Evolutionary conservation across 64 coral and sea anemone genomes (phyloP).

Genomic region (Pocillopora verrucosa): DNA sequence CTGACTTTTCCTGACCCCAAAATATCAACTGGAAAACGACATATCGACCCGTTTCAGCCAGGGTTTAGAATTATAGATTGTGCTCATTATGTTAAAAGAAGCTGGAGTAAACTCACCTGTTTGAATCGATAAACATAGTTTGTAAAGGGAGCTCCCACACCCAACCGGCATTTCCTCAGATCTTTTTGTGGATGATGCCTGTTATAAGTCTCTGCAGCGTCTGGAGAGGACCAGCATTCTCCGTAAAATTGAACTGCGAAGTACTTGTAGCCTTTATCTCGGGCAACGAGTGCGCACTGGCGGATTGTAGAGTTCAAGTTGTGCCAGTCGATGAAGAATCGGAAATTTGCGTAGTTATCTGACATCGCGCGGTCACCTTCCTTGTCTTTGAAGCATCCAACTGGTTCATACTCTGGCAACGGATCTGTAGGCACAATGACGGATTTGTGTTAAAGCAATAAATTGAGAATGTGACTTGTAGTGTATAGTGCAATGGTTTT

Average conservation of each 20-base stretch:
- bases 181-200: neutral
- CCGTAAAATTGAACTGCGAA: slow-evolving; percentile 76
- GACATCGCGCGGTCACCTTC: slow-evolving; percentile 28
- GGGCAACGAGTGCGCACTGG: slow-evolving; percentile 54
- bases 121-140: slow-evolving; percentile 25
- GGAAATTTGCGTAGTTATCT: slow-evolving; percentile 32
- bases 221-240: slow-evolving; percentile 67
- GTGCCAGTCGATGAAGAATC: slow-evolving; percentile 37
- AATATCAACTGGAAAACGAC: too few species aligned
- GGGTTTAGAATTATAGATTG: too few species aligned
- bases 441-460: neutral
- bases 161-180: neutral
- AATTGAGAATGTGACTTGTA: neutral
- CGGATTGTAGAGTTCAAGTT: slow-evolving; percentile 35
- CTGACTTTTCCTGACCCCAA: too few species aligned
- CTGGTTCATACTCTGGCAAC: slow-evolving; percentile 27
- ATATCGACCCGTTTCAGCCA: too few species aligned
- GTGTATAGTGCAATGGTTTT: neutral
- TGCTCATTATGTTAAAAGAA: too few species aligned
- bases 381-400: slow-evolving; percentile 71
- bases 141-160: neutral
- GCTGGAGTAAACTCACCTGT: neutral
- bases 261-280: slow-evolving; percentile 23
- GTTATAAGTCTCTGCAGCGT: slow-evolving; percentile 1
- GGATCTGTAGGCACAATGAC: neutral